Conservation (phyloP, 2,113 vertebrate species). For the Mesembrinibis cayennensis region DNA sequence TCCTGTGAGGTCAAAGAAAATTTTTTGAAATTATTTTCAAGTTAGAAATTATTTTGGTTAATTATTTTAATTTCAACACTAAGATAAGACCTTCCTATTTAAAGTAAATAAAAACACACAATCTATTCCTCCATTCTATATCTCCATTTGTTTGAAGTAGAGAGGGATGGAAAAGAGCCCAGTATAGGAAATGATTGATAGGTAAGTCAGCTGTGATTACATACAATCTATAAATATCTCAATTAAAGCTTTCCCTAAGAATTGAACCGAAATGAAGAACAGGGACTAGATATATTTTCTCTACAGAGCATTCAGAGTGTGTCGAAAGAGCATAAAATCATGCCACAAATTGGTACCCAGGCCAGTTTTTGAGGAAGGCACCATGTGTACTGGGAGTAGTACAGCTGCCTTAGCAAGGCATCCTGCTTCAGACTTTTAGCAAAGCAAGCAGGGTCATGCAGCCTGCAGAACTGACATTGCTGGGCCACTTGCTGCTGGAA, state of each 20-base stretch:
- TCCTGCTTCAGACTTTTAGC: background rate
- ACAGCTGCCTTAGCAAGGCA: background rate
- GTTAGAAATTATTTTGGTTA: background rate
- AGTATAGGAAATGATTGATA: background rate
- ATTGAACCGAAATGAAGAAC: background rate
- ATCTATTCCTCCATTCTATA: background rate
- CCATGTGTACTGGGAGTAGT: background rate
- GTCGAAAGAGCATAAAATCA: background rate
- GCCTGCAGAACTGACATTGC: background rate
- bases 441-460: background rate
- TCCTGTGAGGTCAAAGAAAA: background rate
- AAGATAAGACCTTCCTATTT: background rate
- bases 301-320: background rate
- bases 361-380: background rate
- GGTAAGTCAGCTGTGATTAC: background rate
- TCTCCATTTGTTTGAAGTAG: background rate
- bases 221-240: background rate
- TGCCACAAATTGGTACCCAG: background rate
- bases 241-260: background rate
- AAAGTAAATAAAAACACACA: background rate
- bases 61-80: background rate
- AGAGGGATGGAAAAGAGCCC: background rate
- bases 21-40: background rate
- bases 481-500: background rate
- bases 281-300: background rate